Conservation (phyloP, 2,888 invertebrate genomes). For the Dyspetes luteomarginatus region DNA sequence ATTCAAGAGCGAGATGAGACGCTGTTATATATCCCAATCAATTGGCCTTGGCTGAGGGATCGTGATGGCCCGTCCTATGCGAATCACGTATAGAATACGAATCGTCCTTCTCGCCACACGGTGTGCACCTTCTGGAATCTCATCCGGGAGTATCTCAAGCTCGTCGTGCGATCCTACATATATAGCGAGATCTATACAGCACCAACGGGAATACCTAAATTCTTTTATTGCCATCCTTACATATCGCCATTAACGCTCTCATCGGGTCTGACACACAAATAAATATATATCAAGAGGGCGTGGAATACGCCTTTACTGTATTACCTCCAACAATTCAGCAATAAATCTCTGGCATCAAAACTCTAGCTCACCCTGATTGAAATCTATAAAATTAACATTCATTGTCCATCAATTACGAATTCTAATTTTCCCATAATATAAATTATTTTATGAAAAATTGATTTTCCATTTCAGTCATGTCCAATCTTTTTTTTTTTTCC, state of each 20-base stretch:
- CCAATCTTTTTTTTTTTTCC: too few species aligned
- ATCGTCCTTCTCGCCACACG: conserved; percentile 41
- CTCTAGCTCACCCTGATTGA: too few species aligned
- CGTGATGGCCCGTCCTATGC: conserved; percentile 62
- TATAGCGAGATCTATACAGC: conserved; percentile 26
- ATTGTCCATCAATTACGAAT: too few species aligned
- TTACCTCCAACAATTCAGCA: neutral
- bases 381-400: too few species aligned
- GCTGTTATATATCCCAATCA: conserved; percentile 71
- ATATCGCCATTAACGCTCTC: conserved; percentile 51
- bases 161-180: conserved; percentile 20
- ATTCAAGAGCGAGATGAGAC: conserved; percentile 71
- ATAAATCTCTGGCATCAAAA: conserved; percentile 44
- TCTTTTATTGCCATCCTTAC: conserved; percentile 57
- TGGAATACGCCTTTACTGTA: conserved; percentile 24
- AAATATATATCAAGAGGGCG: conserved; percentile 14
- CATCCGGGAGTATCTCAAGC: conserved; percentile 27
- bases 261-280: conserved; percentile 29
- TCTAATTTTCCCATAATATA: too few species aligned
- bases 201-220: conserved; percentile 8
- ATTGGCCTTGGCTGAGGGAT: conserved; percentile 67
- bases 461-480: too few species aligned
- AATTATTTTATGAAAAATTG: too few species aligned
- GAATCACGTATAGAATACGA: conserved; percentile 62
- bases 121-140: conserved; percentile 56